A percentile compares a stretch with the other conserved stretches of the same genome.
These are phyloP conservation scores for Diacarnus erythraeanus DNA, from an alignment of 37 sponge, comb jelly and placozoan species.

Conservation along the genomic window DNA sequence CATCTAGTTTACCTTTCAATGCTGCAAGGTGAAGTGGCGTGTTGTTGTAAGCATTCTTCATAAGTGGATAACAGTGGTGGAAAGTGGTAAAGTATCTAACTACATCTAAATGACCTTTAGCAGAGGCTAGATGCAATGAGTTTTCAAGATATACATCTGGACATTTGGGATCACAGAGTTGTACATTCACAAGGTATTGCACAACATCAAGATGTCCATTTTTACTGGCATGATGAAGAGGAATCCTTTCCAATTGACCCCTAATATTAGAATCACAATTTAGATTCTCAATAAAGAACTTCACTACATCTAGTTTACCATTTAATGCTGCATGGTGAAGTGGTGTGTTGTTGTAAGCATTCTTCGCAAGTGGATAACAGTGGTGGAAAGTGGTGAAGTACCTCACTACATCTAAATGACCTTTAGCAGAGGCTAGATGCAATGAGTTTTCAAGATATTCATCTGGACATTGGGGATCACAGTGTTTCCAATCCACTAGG, in stretches of 20 bases:
- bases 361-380: no score
- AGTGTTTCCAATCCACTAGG: no score
- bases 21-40: not conserved
- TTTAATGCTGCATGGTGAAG: no score
- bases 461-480: no score
- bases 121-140: not conserved
- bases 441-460: no score
- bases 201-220: not conserved
- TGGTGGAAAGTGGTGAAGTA: no score
- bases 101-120: not conserved
- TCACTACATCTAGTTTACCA: no score
- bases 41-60: no score
- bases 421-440: no score
- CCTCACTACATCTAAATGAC: no score
- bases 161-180: not conserved
- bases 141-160: not conserved
- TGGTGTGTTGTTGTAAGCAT: no score
- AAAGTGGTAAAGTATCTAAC: not conserved
- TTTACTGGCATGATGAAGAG: slow-evolving; percentile 3
- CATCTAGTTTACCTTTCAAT: not conserved
- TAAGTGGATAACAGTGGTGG: not conserved
- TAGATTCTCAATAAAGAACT: no score
- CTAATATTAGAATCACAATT: not conserved
- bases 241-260: not conserved
- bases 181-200: not conserved